Percentiles rank a stretch among this genome's conserved stretches.
These are phyloP conservation scores for Premnoplex brunnescens DNA, from an alignment of 2,797 vertebrate genomes.

Conservation along the genomic window DNA sequence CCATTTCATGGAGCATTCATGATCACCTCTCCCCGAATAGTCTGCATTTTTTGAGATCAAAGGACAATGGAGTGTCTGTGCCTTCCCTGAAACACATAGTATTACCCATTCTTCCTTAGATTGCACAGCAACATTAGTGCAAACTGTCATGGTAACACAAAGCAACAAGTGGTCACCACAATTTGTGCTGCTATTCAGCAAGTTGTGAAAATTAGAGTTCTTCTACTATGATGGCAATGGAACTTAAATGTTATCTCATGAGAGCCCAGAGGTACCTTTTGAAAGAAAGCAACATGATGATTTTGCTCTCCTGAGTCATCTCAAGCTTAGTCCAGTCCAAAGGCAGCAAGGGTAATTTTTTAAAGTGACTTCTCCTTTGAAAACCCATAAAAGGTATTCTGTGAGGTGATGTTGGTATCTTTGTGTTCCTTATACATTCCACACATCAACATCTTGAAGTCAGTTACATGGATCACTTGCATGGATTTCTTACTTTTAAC, in stretches of 20 bases:
- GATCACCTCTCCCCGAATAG: background rate
- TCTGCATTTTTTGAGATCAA: background rate
- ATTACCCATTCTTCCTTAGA: background rate
- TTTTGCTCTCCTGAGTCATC: background rate
- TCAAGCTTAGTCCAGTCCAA: background rate
- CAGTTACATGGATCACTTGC: conserved; percentile 4
- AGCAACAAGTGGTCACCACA: background rate
- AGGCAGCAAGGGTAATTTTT: background rate
- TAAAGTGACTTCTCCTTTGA: background rate
- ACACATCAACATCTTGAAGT: conserved; percentile 44
- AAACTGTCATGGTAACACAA: background rate
- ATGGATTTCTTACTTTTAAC: conserved; percentile 60
- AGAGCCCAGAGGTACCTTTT: background rate
- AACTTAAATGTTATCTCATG: background rate
- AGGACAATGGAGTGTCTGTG: background rate
- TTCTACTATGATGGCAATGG: background rate
- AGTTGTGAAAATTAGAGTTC: background rate
- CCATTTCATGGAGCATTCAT: background rate
- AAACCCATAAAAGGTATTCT: background rate
- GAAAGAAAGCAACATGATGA: background rate
- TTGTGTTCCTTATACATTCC: background rate
- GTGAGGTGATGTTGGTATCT: background rate
- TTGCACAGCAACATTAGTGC: background rate
- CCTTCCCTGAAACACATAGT: background rate
- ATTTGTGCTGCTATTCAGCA: background rate